Evolutionary conservation across 2,113 vertebrate genomes (phyloP).

Genomic region (Pavo muticus): DNA sequence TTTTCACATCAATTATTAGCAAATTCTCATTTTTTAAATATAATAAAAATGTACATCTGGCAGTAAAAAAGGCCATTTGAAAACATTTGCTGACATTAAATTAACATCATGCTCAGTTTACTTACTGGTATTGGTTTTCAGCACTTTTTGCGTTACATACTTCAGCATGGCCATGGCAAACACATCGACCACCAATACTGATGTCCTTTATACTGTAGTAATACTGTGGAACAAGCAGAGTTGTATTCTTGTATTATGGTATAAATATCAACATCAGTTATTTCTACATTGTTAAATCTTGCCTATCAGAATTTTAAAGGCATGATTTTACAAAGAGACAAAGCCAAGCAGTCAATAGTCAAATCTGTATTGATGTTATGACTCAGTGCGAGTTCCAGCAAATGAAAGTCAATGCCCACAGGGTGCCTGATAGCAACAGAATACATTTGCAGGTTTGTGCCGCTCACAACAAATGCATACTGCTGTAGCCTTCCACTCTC

Average conservation of each 20-base stretch:
- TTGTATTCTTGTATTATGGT: neutral
- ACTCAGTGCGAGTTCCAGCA: neutral
- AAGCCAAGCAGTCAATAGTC: neutral
- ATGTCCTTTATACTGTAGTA: constrained; percentile 97
- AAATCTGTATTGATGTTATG: neutral
- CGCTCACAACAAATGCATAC: neutral
- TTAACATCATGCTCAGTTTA: neutral
- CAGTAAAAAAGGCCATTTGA: neutral
- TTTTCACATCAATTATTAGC: neutral
- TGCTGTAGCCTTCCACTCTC: neutral
- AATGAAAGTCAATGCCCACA: neutral
- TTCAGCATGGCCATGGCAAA: constrained; percentile 92
- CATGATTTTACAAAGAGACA: neutral
- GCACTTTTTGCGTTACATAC: constrained; percentile 74
- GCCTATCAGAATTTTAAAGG: neutral
- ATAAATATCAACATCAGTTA: neutral
- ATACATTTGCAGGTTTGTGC: neutral
- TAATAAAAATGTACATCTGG: neutral
- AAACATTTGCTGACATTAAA: neutral
- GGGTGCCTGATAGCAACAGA: neutral
- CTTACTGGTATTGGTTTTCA: constrained; percentile 81
- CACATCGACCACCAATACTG: constrained; percentile 90
- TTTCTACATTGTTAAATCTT: neutral
- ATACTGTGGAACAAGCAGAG: constrained; percentile 81
- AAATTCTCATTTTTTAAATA: neutral